Conservation (phyloP, 2,113 vertebrate species). For the Chaetorhynchus papuensis region DNA sequence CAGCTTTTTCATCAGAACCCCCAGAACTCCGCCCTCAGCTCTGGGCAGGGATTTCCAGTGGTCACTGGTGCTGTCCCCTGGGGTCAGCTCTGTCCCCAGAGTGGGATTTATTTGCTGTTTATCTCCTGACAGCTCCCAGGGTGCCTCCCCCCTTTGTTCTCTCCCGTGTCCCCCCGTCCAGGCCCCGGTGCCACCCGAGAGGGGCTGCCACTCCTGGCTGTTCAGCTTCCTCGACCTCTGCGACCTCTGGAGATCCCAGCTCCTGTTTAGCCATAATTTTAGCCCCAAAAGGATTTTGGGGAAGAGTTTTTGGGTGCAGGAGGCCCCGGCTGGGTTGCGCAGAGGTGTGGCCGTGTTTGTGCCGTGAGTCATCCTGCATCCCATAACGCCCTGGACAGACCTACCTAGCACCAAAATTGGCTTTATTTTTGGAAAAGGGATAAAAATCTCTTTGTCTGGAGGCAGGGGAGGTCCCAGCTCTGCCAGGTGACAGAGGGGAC, state of each 20-base stretch:
- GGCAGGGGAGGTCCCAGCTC: background rate
- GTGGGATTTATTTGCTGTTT: background rate
- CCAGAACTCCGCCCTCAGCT: background rate
- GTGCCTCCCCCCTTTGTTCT: background rate
- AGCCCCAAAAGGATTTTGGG: background rate
- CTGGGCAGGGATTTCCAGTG: rapidly evolving
- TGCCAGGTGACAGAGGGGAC: rapidly evolving
- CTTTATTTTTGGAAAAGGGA: background rate
- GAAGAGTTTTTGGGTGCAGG: no score
- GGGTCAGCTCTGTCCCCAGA: background rate
- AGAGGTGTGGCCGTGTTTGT: background rate
- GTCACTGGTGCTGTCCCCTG: background rate
- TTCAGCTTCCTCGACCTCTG: background rate
- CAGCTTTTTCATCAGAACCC: background rate
- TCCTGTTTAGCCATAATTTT: background rate
- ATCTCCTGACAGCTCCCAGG: background rate
- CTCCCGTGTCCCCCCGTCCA: background rate
- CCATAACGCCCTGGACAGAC: rapidly evolving
- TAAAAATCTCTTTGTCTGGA: background rate
- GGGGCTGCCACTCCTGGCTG: rapidly evolving
- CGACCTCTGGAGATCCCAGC: background rate
- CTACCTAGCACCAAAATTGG: background rate
- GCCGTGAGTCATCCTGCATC: background rate
- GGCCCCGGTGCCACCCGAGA: background rate
- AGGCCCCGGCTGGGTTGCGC: no score